Evolutionary conservation across 2,797 vertebrate genomes (phyloP), one percentile per base, ranked within the genome.

Genomic region (Heteromormyrus szaboi): DNA sequence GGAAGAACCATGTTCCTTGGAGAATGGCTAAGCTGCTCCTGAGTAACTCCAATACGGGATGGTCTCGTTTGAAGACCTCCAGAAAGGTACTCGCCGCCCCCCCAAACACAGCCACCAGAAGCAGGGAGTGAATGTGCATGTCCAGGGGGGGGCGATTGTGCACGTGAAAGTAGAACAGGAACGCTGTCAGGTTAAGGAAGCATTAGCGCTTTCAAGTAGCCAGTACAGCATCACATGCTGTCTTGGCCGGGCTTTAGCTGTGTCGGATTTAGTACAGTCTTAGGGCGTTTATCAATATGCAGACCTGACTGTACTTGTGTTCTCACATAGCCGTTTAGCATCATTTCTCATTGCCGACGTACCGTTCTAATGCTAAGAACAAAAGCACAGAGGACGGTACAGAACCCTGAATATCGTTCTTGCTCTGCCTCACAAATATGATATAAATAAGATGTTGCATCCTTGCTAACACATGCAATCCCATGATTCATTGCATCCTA

Each of bases 1-100:
- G 97, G 95, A 96, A 99, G 94, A 99, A 98, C 98, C 98, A 99
- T 0, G 97, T 96, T 29, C 98, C 98, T 92, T 99, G 98, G 48
- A 97, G 91, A 29, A 99, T 95, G 91, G 96, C 89, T 22, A 97
- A 17, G 12, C 94, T 94, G 0, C 94, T 93, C 46, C 95, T 91
- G 59, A 98, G 92, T 51, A 98, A 92, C 91, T 98, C 97, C 92
- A 99, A 90, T 90, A 98, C 62, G 0, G 97, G 88, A 90, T 98
- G 95, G 91, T 97, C 93, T 0, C 90, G 93, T 19, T 96, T 83
- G 91, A 99, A 97, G 68, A 96, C 95, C 93, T 99, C 97, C 87
- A 98, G 2, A 91, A 96, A 90, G 88, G 89, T 81, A 89, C 93
- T 93, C 91, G 94, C 88, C 0, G 96, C 93, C 0, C 95, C 97